phyloP scores from a whole-genome alignment of 1,140 invertebrate species.

The Xylocopa sonorina region DNA sequence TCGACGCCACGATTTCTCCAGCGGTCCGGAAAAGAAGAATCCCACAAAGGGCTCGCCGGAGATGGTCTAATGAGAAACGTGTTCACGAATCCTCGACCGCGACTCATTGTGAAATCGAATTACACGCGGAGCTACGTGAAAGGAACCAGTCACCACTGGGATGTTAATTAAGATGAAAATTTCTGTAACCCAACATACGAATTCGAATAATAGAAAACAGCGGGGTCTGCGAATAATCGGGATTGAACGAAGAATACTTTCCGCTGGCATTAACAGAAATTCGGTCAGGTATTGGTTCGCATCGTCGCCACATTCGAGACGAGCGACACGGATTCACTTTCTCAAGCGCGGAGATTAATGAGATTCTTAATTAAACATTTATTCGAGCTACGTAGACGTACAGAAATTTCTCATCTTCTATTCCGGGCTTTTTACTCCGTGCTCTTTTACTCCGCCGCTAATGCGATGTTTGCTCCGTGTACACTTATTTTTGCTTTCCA shows the following conservation, averaged over 20 bases:
- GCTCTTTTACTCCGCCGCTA: not conserved
- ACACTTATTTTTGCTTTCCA: too few species aligned
- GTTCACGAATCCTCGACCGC: constrained; percentile 41
- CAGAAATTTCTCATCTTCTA: too few species aligned
- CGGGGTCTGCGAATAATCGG: too few species aligned
- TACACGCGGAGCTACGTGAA: constrained; percentile 9
- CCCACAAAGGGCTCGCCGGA: constrained; percentile 31
- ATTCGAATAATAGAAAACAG: not conserved
- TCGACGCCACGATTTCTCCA: constrained; percentile 16
- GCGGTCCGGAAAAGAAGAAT: constrained; percentile 46
- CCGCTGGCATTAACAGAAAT: too few species aligned
- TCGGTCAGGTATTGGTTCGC: too few species aligned
- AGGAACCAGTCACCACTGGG: not conserved
- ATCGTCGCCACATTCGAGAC: too few species aligned
- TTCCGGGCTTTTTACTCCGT: too few species aligned
- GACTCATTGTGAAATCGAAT: constrained; percentile 56
- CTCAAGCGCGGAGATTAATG: too few species aligned
- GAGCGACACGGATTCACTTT: too few species aligned
- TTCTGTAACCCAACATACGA: not conserved
- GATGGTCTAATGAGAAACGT: constrained; percentile 53
- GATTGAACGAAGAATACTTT: too few species aligned
- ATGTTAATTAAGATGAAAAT: constrained; percentile 34
- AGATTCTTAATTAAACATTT: too few species aligned
- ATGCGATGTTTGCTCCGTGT: not conserved
- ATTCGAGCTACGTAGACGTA: too few species aligned